These are phyloP conservation scores for Leptopilina myrica DNA, from an alignment of 2,888 invertebrate genomes.

Conservation along the genomic window DNA sequence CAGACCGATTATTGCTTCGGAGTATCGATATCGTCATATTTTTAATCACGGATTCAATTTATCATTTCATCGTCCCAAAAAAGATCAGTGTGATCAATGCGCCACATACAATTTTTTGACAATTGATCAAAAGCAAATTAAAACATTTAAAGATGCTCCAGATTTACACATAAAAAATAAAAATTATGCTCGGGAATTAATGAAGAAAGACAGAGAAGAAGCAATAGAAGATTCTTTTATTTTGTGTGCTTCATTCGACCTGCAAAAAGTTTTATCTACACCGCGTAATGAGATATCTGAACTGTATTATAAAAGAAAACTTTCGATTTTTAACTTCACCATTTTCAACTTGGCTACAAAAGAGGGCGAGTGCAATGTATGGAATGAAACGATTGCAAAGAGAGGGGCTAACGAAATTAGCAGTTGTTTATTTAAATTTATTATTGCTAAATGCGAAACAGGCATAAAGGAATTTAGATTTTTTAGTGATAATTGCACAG, in stretches of 20 bases:
- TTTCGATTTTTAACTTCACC: slow-evolving; percentile 19
- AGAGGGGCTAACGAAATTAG: slow-evolving; percentile 31
- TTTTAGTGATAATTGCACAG: too few species aligned
- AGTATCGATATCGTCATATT: slow-evolving; percentile 2
- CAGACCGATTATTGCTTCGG: background rate
- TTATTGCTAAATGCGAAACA: too few species aligned
- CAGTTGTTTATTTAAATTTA: slow-evolving; percentile 27
- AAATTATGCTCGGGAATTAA: too few species aligned
- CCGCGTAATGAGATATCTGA: too few species aligned
- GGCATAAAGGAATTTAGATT: too few species aligned
- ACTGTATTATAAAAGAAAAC: slow-evolving; percentile 4
- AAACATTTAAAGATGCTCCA: slow-evolving; percentile 1
- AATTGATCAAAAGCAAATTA: background rate
- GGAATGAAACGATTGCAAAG: slow-evolving; percentile 32
- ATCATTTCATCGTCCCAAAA: background rate
- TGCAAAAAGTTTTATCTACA: too few species aligned
- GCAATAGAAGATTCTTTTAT: too few species aligned
- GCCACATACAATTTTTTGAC: background rate
- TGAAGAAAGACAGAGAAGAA: too few species aligned
- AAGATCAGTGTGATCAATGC: background rate
- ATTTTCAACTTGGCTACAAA: slow-evolving; percentile 13
- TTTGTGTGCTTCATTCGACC: too few species aligned
- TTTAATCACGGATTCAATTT: too few species aligned
- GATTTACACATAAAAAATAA: too few species aligned
- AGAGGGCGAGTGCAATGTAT: slow-evolving; percentile 33